Evolutionary conservation across 2,888 invertebrate genomes (phyloP), one percentile per base, ranked within the genome.

Genomic region (Branchinecta sandiegonensis): DNA sequence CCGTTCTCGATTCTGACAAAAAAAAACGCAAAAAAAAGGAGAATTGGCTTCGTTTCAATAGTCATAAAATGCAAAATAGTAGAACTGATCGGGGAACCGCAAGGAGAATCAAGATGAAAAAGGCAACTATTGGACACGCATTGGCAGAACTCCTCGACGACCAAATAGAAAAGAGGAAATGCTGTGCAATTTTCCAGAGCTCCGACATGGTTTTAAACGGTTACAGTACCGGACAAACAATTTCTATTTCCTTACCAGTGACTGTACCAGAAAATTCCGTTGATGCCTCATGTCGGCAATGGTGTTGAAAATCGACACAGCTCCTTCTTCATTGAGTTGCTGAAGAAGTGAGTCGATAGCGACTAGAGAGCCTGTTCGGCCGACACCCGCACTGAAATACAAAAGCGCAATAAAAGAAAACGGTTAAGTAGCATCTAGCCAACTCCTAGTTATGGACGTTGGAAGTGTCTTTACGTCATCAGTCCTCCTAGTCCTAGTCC

Each of bases 191-290:
- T 65, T 7, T 65, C 67, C 1, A 66, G 14, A 47, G 6, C 13
- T 17, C 7, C 8, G 7, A 47, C 67, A 6, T 47, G 10, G 37
- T 37, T 47, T 48, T 47, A 13, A 12, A 68, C 13, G 17, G 11
- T 8, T 63, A 4, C 17, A 50, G 6, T 13, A 37, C 4, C 6
- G 14, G 64, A 48, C 12, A 65, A 37, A 37, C 37, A 37, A 37
- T 37, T 37, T 56, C 8, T 1, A 46, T 23, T 67, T 64, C 76
- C 81, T 79, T 77, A 87, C 87, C 81, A 89, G 78, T 67, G 93
- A 92, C 78, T 95, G 94, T 71, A 95, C 95, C 72, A 95, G 83
- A 80, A 92, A 92, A 79, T 94, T 95, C 75, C 95, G 81, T 79
- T 94, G 93, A 74, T 90, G 85, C 69, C 95, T 81, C 73, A 95